Base-by-base conservation (phyloP, 2,113 vertebrate species). In the Hippocampus comes region DNA sequence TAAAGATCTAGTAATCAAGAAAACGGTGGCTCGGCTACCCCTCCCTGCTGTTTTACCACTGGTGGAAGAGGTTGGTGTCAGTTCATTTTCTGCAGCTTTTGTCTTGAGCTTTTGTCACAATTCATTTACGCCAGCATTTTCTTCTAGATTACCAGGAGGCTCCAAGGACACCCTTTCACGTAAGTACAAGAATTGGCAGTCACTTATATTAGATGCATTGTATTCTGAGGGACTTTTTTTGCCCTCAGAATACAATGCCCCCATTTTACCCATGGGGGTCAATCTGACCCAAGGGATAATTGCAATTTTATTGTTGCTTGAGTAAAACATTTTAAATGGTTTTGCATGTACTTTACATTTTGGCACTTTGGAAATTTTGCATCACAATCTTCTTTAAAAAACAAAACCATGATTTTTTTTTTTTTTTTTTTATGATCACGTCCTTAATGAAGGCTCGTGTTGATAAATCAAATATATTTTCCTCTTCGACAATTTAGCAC, bases 91-190 rank as follows among this genome's bases (percentile, higher is more conserved):
- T 60, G 41, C 18, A 27, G 27, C 25, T 25, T 25, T 25, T 25
- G 25, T 7, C n/a, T 41, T 9, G 20, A 41, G 42, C 12, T 38
- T 38, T 69, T 69, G 46, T 38, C 23, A 12, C 27, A 48, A 61
- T 21, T 30, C 68, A 27, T 63, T 65, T 76, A 64, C 77, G 63
- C 27, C 55, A 5, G 9, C 0, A 49, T 64, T 48, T 77, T 1
- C 2, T 12, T 78, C 77, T 46, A 99, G 97, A 87, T 99, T 74
- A 96, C 96, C 0, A 96, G 92, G 78, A 94, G 96, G 76, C 90
- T 99, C 70, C 96, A 98, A 80, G 95, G 95, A 63, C 95, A 99
- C 75, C 97, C 97, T 2, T 94, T 92, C 57, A 89, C 89, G 97
- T 99, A 90, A 95, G 94, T 89, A 27, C 30, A 14, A 14, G 34